Conservation (phyloP, 2,797 vertebrate genomes). For the Clarias pachynema region DNA sequence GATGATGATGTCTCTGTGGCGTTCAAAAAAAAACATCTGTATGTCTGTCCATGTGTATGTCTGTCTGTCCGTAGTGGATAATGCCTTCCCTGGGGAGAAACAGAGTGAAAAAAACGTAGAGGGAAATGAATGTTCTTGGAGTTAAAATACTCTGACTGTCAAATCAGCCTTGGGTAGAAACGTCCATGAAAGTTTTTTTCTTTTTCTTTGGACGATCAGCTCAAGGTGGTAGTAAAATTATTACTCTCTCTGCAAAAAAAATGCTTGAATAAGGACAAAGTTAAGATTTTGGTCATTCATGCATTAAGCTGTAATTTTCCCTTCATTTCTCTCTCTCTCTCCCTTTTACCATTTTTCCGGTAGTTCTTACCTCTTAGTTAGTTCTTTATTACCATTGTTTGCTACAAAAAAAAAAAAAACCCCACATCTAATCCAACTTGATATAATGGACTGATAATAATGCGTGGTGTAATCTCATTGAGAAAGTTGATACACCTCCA, state of each 20-base stretch:
- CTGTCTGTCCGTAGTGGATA: background rate
- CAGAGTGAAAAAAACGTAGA: too few relatives aligned
- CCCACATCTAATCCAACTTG: background rate
- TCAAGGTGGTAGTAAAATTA: slow-evolving; percentile 15
- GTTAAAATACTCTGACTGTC: slow-evolving; percentile 35
- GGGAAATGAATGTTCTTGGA: background rate
- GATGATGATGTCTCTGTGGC: slow-evolving; percentile 1
- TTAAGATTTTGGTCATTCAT: background rate
- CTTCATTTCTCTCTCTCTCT: too few relatives aligned
- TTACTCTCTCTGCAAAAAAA: background rate
- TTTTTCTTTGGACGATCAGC: background rate
- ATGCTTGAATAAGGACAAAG: too few relatives aligned
- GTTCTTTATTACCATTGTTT: background rate
- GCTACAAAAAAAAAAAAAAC: background rate
- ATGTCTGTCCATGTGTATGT: background rate
- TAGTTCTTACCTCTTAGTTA: background rate
- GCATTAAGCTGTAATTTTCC: background rate
- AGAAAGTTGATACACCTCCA: background rate
- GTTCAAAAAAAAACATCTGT: background rate
- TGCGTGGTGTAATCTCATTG: too few relatives aligned
- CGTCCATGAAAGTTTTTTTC: slow-evolving; percentile 14
- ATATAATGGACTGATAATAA: background rate
- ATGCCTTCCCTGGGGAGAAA: background rate
- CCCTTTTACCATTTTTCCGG: background rate
- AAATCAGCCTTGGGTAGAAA: slow-evolving; percentile 15